phyloP scores from a whole-genome alignment of 2,888 invertebrate species.

The Phorcus lineatus region DNA sequence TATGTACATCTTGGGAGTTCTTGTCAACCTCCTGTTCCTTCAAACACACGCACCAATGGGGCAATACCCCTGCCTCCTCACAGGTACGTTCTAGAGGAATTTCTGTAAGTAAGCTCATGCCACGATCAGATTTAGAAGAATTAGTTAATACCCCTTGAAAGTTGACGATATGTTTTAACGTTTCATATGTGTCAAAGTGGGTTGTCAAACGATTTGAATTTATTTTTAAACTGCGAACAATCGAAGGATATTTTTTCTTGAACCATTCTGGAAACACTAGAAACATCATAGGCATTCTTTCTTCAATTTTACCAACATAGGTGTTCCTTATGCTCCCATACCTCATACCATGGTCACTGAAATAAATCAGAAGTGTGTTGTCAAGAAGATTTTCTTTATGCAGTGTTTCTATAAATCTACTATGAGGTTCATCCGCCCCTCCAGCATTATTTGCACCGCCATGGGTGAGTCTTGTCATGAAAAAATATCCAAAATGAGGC shows the following conservation, averaged over 20 bases:
- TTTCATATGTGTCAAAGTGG: conserved; percentile 88
- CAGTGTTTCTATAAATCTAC: conserved; percentile 78
- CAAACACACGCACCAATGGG: conserved; percentile 77
- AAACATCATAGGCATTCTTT: conserved; percentile 87
- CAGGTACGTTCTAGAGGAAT: conserved; percentile 86
- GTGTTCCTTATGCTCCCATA: conserved; percentile 89
- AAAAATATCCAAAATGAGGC: conserved; percentile 87
- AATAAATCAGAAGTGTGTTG: conserved; percentile 56
- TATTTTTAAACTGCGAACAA: conserved; percentile 81
- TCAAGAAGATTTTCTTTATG: conserved; percentile 60
- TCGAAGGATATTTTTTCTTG: conserved; percentile 79
- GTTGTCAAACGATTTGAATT: conserved; percentile 84
- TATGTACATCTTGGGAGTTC: not conserved
- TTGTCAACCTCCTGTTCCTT: not conserved
- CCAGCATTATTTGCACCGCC: conserved; percentile 87
- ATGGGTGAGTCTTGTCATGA: conserved; percentile 89
- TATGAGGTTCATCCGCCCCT: conserved; percentile 82
- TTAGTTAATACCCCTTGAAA: not conserved
- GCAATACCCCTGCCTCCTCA: conserved; percentile 83
- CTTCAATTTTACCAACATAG: conserved; percentile 86
- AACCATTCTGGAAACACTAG: conserved; percentile 85
- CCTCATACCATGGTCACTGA: conserved; percentile 93
- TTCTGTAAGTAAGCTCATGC: conserved; percentile 83
- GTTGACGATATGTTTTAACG: conserved; percentile 81
- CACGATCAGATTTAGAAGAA: not conserved